phyloP scores from a whole-genome alignment of 2,113 vertebrate genomes.

The Nibea albiflora region DNA sequence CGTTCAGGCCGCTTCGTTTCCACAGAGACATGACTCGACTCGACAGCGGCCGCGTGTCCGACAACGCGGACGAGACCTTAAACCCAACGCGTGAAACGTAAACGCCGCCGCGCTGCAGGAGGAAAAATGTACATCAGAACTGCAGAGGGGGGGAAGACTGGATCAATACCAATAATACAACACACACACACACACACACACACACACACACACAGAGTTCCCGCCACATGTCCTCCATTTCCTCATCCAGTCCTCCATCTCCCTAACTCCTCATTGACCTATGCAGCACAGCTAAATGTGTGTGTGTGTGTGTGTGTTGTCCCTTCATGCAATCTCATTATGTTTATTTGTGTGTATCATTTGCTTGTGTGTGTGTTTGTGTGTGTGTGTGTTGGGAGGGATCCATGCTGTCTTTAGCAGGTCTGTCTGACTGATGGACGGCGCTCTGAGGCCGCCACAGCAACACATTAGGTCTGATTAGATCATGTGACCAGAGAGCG shows the following conservation, averaged over 20 bases:
- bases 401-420: constrained; percentile 18
- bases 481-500: constrained; percentile 52
- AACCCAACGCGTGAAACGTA: constrained; percentile 34
- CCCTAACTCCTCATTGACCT: constrained; percentile 25
- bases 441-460: constrained; percentile 33
- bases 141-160: background rate
- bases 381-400: constrained; percentile 8
- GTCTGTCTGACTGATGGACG: constrained; percentile 46
- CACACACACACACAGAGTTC: background rate
- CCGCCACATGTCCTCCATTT: constrained; percentile 5
- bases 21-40: no score
- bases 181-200: background rate
- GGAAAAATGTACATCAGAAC: background rate
- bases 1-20: no score
- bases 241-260: constrained; percentile 15
- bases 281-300: background rate
- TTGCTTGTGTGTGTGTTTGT: background rate
- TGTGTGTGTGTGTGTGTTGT: constrained; percentile 7
- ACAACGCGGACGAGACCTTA: constrained; percentile 22
- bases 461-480: constrained; percentile 62
- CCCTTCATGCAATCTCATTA: background rate
- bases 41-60: background rate
- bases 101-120: constrained; percentile 2
- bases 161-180: constrained; percentile 16
- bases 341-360: constrained; percentile 20